These are phyloP conservation scores for Alviniconcha marisindica DNA, from an alignment of 1,140 invertebrate species.

Conservation along the genomic window DNA sequence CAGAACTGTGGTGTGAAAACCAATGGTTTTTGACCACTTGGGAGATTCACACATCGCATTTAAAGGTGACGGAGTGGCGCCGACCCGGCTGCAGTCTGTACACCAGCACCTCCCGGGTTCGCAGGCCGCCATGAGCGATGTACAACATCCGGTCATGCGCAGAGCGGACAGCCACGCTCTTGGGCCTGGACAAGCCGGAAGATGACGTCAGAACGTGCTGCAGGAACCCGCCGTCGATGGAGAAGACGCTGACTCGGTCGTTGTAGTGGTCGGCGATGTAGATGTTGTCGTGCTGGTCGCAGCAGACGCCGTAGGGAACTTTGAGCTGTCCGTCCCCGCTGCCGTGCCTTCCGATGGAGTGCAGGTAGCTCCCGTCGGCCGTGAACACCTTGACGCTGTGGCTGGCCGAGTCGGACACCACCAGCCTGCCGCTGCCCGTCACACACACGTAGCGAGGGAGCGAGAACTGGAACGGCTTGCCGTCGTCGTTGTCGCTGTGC, in stretches of 20 bases:
- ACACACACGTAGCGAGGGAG: conserved; percentile 56
- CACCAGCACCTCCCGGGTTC: conserved; percentile 48
- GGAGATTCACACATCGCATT: background rate
- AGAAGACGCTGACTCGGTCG: conserved; percentile 80
- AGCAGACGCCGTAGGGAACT: conserved; percentile 93
- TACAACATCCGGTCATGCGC: conserved; percentile 44
- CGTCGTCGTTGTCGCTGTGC: background rate
- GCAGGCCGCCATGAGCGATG: conserved; percentile 49
- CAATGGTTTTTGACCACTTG: too few relatives aligned
- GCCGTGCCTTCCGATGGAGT: conserved; percentile 84
- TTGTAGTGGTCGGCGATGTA: conserved; percentile 94
- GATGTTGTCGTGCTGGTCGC: conserved; percentile 87
- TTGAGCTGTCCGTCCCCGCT: conserved; percentile 86
- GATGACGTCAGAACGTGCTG: conserved; percentile 53
- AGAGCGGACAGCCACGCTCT: conserved; percentile 43
- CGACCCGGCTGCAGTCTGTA: conserved; percentile 19
- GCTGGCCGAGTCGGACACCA: conserved; percentile 66
- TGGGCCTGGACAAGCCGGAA: conserved; percentile 49
- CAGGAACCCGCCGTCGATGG: conserved; percentile 51
- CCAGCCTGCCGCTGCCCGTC: conserved; percentile 49
- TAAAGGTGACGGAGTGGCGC: background rate
- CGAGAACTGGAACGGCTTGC: conserved; percentile 29
- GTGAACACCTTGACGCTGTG: conserved; percentile 66
- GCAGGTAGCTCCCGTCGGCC: conserved; percentile 61
- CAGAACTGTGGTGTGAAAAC: too few relatives aligned